Percentiles rank a stretch among this genome's conserved stretches.
Evolutionary conservation across 2,797 vertebrate genomes (phyloP).

Genomic region (Neostethus bicornis): DNA sequence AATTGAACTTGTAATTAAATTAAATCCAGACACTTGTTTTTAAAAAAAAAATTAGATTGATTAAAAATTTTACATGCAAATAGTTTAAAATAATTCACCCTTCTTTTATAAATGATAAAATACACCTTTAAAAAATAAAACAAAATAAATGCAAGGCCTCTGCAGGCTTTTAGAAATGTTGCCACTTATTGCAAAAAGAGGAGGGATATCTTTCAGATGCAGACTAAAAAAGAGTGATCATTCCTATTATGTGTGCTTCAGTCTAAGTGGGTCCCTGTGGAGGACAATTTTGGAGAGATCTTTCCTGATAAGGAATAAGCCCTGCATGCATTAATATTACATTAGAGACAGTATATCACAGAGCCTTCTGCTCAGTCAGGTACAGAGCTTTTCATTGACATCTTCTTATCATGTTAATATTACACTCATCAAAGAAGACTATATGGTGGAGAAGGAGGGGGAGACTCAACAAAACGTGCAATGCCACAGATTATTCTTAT

Average conservation of each 20-base stretch:
- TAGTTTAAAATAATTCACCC: background rate
- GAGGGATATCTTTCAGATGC: conserved; percentile 61
- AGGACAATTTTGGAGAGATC: conserved; percentile 77
- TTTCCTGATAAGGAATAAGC: conserved; percentile 78
- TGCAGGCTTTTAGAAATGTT: conserved; percentile 43
- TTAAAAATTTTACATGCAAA: background rate
- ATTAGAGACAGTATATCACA: conserved; percentile 76
- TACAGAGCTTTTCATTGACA: conserved; percentile 73
- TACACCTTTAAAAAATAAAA: background rate
- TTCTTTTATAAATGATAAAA: conserved; percentile 2
- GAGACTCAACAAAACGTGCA: conserved; percentile 57
- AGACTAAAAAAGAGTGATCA: conserved; percentile 74
- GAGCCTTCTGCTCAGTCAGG: conserved; percentile 72
- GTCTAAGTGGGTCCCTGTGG: conserved; percentile 77
- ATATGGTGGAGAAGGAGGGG: conserved; percentile 30
- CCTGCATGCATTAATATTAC: conserved; percentile 81
- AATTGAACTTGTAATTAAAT: too few species aligned
- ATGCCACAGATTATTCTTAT: conserved; percentile 67
- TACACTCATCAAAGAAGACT: conserved; percentile 71
- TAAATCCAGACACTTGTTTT: background rate
- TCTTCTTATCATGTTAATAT: conserved; percentile 76
- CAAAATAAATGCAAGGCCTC: conserved; percentile 8
- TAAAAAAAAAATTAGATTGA: background rate
- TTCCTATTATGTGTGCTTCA: conserved; percentile 73
- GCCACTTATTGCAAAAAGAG: conserved; percentile 52